Evolutionary conservation across 2,888 invertebrate genomes (phyloP), one percentile per base, ranked within the genome.

Genomic region (Pyralis farinalis): DNA sequence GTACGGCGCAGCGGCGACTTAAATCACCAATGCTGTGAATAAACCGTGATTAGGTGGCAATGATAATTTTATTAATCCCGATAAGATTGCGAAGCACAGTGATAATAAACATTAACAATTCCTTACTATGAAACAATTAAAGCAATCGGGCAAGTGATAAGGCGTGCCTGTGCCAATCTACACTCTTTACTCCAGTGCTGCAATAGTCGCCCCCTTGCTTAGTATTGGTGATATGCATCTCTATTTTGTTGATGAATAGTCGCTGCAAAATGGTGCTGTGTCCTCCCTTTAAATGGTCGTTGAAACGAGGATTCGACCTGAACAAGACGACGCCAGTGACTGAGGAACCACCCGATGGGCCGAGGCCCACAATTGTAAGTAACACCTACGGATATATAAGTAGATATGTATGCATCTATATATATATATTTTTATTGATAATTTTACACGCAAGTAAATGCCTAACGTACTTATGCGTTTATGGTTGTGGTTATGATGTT

Each of bases 41-140:
- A 51, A n/a, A 47, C 59, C 59, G 59, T 73, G 75, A 79, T 80
- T 79, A 70, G 67, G 58, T 63, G 69, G 66, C 63, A 63, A 64
- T 71, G 73, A 74, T 76, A 73, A 71, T 70, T 66, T 70, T 71
- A 68, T 77, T 76, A 63, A 63, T 66, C 52, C 53, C 64, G 88
- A 88, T 87, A 86, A 88, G 81, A 86, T 84, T 78, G 72, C 75
- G 74, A 72, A 71, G 75, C 60, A 71, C 71, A 64, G 74, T 75
- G 83, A 87, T 87, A 82, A 78, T 76, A 77, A 73, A 72, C 66
- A 69, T 61, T 65, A 79, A 80, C 81, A 66, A 72, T 81, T 76
- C 63, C 67, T 75, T 73, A 73, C 71, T 71, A 68, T 71, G 71
- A 71, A 85, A 84, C 86, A 86, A 88, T 87, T 88, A 87, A 86